Conservation (phyloP, 1,140 invertebrate species). For the Temnothorax longispinosus region DNA sequence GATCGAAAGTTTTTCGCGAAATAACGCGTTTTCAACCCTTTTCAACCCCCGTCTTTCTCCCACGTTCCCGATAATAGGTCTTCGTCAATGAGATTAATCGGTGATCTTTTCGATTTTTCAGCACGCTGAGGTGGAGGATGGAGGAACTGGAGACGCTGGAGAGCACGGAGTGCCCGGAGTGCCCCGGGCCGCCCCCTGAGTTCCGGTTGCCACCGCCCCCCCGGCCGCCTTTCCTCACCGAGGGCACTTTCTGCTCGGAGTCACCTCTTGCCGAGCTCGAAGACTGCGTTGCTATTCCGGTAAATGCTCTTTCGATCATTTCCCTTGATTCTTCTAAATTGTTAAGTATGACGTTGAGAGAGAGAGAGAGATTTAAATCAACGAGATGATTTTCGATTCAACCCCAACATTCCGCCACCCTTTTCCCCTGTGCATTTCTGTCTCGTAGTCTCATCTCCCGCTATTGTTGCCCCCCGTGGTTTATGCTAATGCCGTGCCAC, state of each 20-base stretch:
- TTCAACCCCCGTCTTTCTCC: neutral
- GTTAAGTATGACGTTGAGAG: neutral
- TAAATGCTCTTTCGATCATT: conserved; percentile 70
- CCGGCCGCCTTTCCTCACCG: conserved; percentile 83
- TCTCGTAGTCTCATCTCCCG: conserved; percentile 43
- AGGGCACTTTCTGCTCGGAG: conserved; percentile 84
- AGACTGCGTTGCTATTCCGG: conserved; percentile 84
- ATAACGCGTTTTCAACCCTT: neutral
- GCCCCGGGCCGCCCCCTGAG: conserved; percentile 83
- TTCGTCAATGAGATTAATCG: conserved; percentile 75
- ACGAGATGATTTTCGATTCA: conserved; percentile 77
- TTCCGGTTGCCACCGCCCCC: conserved; percentile 85
- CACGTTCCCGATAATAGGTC: conserved; percentile 63
- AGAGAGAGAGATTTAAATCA: conserved; percentile 69
- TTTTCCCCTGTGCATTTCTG: conserved; percentile 28
- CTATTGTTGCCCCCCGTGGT: conserved; percentile 67
- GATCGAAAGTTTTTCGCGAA: neutral
- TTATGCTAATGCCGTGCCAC: conserved; percentile 74
- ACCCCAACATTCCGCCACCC: conserved; percentile 38
- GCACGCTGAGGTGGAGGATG: conserved; percentile 84
- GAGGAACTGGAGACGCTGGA: conserved; percentile 85
- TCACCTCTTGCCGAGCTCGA: conserved; percentile 83
- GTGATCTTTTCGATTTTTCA: conserved; percentile 78
- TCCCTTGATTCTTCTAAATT: neutral
- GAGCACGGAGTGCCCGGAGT: conserved; percentile 84